These are phyloP conservation scores for Zootoca vivipara DNA, from an alignment of 2,113 vertebrate species.

Conservation along the genomic window DNA sequence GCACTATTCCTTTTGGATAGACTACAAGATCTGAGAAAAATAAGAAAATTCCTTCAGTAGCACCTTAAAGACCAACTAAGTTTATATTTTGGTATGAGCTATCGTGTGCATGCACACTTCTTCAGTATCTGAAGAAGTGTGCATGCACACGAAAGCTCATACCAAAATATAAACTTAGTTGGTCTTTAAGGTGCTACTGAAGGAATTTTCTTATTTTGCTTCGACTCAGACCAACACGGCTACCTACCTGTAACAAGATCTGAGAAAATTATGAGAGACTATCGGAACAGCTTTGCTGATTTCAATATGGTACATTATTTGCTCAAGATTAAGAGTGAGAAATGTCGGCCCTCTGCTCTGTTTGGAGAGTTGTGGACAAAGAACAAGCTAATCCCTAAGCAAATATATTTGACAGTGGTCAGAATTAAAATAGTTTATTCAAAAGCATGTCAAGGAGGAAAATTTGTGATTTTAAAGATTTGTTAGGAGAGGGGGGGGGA, in stretches of 20 bases:
- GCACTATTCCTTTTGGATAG: neutral
- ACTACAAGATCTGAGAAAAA: neutral
- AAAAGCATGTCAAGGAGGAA: neutral
- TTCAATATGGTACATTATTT: neutral
- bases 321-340: neutral
- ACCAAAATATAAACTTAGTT: no score
- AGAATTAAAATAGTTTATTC: neutral
- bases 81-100: no score
- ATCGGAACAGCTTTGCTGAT: neutral
- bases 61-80: no score
- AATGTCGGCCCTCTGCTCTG: neutral
- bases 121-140: no score
- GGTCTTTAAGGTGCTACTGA: no score
- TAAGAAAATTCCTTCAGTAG: no score
- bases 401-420: neutral
- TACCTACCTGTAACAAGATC: no score
- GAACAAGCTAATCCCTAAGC: slow-evolving; percentile 5
- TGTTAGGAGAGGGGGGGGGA: neutral
- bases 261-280: neutral
- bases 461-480: neutral
- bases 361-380: neutral
- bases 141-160: no score
- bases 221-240: no score
- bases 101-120: no score
- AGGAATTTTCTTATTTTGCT: no score